Conservation (phyloP, 2,888 invertebrate genomes). For the Spisula subtruncata region DNA sequence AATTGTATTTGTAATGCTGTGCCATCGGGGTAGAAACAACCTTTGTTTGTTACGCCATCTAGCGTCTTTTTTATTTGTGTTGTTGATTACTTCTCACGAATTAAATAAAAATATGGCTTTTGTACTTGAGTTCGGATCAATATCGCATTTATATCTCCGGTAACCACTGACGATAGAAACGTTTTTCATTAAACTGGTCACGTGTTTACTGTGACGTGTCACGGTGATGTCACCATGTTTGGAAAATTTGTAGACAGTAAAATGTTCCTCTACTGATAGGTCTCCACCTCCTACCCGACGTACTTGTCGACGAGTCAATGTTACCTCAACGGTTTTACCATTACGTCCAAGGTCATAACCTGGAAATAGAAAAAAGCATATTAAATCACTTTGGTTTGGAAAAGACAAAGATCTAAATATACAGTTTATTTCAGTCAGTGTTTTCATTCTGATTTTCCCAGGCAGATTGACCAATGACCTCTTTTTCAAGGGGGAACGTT, state of each 20-base stretch:
- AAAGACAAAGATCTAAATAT: no score
- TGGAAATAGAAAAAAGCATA: conserved; percentile 42
- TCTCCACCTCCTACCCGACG: conserved; percentile 24
- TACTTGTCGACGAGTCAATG: conserved; percentile 50
- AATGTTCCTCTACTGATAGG: conserved; percentile 58
- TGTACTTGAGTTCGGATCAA: conserved; percentile 68
- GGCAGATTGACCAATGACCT: no score
- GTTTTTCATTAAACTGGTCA: conserved; percentile 48
- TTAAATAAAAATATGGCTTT: conserved; percentile 62
- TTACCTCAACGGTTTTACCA: conserved; percentile 59
- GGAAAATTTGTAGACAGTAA: conserved; percentile 52
- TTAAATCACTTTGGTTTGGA: no score
- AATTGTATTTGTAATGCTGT: neutral
- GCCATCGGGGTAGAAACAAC: neutral
- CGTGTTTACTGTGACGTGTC: conserved; percentile 50
- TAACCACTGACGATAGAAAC: conserved; percentile 65
- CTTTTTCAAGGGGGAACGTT: no score
- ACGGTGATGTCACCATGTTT: conserved; percentile 62
- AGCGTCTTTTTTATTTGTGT: neutral
- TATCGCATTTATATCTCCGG: conserved; percentile 66
- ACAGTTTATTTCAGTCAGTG: no score
- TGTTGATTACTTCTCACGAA: conserved; percentile 1
- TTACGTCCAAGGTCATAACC: conserved; percentile 69
- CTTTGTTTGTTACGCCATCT: neutral
- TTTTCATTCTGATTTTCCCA: no score